Evolutionary conservation across 1,140 invertebrate genomes (phyloP), one percentile per base, ranked within the genome.

Genomic region (Temnothorax nylanderi): DNA sequence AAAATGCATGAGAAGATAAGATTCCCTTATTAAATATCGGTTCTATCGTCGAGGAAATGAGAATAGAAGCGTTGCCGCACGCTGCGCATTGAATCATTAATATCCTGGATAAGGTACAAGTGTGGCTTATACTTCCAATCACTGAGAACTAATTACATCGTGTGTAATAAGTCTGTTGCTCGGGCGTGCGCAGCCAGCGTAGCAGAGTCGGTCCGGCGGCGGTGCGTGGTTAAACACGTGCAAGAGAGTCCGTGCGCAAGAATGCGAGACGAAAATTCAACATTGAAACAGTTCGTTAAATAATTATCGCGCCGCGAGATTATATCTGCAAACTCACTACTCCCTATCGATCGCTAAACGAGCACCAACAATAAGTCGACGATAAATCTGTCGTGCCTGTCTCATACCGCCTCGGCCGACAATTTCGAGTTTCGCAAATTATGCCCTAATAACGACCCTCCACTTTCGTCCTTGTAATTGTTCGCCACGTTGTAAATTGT

Each of bases 351-450:
- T 76, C 54, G 44, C 8, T 58, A 67, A 80, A 86, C 84, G 34
- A 86, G 62, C 75, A 18, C 21, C 80, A 80, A 85, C 65, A 49
- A 69, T 69, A 69, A 69, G 41, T 85, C 60, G 47, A 78, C 82
- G 7, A 85, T 76, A 85, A 85, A 77, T 77, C 34, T 32, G 60
- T 64, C 26, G 58, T 51, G 2, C 3, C n/a, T 41, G 71, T 44
- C 49, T 13, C n/a, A 16, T 69, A 34, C 49, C 16, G 4, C 18
- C 37, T 7, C 32, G 47, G 47, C 11, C 32, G 62, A 71, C 18
- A 51, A 81, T 41, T 56, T 84, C 32, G 37, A 75, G 54, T 51
- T 84, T 60, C 67, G 56, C 77, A 16, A 64, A 64, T 58, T 81
- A 64, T 56, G 18, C 13, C 56, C n/a, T 76, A 76, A 85, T 85